A percentile compares a stretch with the other conserved stretches of the same genome.
phyloP scores from a whole-genome alignment of 2,797 vertebrate species.

The Tinamus major region DNA sequence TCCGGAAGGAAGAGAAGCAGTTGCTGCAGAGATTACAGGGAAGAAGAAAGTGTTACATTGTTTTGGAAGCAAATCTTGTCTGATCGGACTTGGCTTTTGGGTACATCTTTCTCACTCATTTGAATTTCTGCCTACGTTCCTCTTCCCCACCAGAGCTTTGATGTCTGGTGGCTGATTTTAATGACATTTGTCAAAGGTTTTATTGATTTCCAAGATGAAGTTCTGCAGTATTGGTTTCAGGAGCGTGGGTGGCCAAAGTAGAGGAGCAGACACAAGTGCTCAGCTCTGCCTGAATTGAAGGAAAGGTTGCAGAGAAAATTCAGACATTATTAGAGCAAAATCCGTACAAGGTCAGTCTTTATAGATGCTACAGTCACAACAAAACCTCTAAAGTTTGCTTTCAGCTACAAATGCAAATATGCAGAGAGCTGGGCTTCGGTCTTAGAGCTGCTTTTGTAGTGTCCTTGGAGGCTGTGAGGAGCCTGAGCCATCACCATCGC shows the following conservation, averaged over 20 bases:
- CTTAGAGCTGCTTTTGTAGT: not conserved
- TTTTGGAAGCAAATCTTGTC: not conserved
- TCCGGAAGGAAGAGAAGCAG: fast-evolving
- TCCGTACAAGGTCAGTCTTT: not conserved
- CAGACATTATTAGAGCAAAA: not conserved
- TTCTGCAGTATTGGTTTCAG: not conserved
- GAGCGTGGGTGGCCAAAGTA: not conserved
- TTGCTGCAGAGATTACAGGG: not conserved
- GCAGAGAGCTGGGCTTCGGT: not conserved
- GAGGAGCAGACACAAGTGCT: not conserved
- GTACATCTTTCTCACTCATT: not conserved
- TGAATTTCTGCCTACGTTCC: not conserved
- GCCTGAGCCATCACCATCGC: fast-evolving
- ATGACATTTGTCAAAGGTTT: not conserved
- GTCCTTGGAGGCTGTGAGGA: not conserved
- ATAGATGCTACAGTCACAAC: not conserved
- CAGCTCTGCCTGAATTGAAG: not conserved
- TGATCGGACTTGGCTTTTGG: fast-evolving
- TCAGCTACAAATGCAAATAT: not conserved
- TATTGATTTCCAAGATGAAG: not conserved
- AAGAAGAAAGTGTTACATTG: not conserved
- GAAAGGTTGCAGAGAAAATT: not conserved
- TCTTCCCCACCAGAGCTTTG: not conserved
- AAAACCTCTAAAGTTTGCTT: not conserved
- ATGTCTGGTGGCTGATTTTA: not conserved